Percentiles rank a stretch among this genome's conserved stretches.
phyloP scores from a whole-genome alignment of 2,888 invertebrate species.

The Apodemia hepburni region DNA sequence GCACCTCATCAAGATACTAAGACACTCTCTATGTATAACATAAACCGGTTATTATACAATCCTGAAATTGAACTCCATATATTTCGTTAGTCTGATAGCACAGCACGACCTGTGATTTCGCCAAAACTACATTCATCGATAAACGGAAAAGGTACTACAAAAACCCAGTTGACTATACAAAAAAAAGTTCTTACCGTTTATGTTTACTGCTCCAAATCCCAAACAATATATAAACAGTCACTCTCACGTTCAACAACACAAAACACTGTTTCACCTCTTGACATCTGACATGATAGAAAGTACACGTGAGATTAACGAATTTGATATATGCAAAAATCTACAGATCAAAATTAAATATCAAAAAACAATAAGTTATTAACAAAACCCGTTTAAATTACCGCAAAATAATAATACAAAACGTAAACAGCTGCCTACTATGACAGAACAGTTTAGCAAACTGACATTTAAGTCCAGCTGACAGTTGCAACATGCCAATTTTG shows the following conservation, averaged over 20 bases:
- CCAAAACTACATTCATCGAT: not conserved
- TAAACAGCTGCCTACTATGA: constrained; percentile 78
- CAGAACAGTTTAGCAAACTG: constrained; percentile 68
- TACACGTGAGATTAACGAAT: constrained; percentile 51
- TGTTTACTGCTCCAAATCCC: constrained; percentile 72
- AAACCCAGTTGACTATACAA: constrained; percentile 27
- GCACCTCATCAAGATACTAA: constrained; percentile 10
- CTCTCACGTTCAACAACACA: constrained; percentile 72
- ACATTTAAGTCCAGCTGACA: constrained; percentile 41
- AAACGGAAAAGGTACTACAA: not conserved
- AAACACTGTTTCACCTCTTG: constrained; percentile 75
- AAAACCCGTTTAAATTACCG: constrained; percentile 75
- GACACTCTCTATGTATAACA: constrained; percentile 2
- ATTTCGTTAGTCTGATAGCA: not conserved
- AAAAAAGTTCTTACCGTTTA: constrained; percentile 67
- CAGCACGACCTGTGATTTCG: not conserved
- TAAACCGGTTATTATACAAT: constrained; percentile 16
- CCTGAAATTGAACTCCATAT: not conserved
- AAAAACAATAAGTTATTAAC: constrained; percentile 70
- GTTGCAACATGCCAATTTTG: not conserved
- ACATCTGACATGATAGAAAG: constrained; percentile 72
- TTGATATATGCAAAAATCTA: constrained; percentile 55
- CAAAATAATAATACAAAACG: constrained; percentile 77
- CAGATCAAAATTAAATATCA: constrained; percentile 60
- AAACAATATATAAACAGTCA: constrained; percentile 76